These are phyloP conservation scores for Aphelinus certus DNA, from an alignment of 1,140 invertebrate species.

Conservation along the genomic window DNA sequence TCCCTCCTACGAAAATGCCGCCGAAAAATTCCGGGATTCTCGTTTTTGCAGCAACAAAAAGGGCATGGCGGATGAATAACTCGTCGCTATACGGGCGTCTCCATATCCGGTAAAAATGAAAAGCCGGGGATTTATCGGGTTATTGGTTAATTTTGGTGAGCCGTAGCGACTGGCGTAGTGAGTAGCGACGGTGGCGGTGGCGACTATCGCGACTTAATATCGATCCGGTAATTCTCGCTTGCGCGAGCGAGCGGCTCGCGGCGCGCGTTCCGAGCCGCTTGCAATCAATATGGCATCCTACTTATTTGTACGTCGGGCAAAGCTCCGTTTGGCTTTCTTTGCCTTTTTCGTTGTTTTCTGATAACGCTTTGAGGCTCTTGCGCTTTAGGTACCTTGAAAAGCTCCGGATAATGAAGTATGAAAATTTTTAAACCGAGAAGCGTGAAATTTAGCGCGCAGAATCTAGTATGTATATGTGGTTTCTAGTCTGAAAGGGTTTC, in stretches of 20 bases:
- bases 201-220: slow-evolving; percentile 64
- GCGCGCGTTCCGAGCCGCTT: slow-evolving; percentile 49
- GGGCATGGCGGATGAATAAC: slow-evolving; percentile 13
- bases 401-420: no score
- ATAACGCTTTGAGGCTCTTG: no score
- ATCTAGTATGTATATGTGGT: no score
- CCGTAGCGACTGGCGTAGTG: slow-evolving; percentile 54
- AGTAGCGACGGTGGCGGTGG: slow-evolving; percentile 45
- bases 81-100: background rate
- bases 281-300: slow-evolving; percentile 64
- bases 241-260: slow-evolving; percentile 24
- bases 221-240: slow-evolving; percentile 62
- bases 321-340: slow-evolving; percentile 44
- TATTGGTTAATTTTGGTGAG: slow-evolving; percentile 11
- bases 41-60: no score
- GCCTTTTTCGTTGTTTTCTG: slow-evolving; percentile 23
- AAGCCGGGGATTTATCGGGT: background rate
- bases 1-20: no score
- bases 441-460: no score
- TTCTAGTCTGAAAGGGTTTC: no score
- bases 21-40: no score
- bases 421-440: no score
- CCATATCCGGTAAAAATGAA: no score
- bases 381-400: no score
- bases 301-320: slow-evolving; percentile 56